These are phyloP conservation scores for Platorchestia sp. DNA, from an alignment of 1,140 invertebrate genomes.

Conservation along the genomic window DNA sequence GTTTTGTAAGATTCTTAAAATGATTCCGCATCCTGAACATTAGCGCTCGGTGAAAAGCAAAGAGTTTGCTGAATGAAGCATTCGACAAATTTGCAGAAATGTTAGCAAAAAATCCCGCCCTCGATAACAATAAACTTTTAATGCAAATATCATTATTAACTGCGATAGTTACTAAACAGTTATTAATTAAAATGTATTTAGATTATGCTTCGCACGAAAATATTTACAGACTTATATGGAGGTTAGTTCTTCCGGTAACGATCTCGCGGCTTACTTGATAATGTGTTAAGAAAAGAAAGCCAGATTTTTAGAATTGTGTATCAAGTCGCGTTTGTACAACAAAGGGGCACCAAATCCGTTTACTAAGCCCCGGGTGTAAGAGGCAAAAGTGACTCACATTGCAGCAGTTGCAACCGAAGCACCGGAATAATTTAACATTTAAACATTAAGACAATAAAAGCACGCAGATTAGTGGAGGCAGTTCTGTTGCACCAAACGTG, in stretches of 20 bases:
- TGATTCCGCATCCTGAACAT: background rate
- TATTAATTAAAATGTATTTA: background rate
- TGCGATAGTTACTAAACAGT: background rate
- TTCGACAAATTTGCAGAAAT: background rate
- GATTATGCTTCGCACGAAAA: background rate
- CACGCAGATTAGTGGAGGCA: too few relatives aligned
- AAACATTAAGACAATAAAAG: too few relatives aligned
- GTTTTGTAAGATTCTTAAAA: background rate
- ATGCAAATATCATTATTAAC: background rate
- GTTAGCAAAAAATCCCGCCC: background rate
- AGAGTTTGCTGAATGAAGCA: background rate
- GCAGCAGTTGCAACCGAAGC: background rate
- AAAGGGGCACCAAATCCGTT: background rate
- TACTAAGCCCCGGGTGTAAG: background rate
- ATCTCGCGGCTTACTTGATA: background rate
- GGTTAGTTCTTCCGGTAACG: background rate
- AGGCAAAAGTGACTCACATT: background rate
- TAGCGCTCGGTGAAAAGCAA: background rate
- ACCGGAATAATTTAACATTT: too few relatives aligned
- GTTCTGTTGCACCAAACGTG: too few relatives aligned
- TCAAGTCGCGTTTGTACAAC: background rate
- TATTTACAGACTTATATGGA: background rate
- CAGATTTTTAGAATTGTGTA: background rate
- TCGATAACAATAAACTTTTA: background rate
- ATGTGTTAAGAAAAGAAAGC: background rate